Evolutionary conservation across 1,140 invertebrate genomes (phyloP), one percentile per base, ranked within the genome.

Genomic region (Pantala flavescens): DNA sequence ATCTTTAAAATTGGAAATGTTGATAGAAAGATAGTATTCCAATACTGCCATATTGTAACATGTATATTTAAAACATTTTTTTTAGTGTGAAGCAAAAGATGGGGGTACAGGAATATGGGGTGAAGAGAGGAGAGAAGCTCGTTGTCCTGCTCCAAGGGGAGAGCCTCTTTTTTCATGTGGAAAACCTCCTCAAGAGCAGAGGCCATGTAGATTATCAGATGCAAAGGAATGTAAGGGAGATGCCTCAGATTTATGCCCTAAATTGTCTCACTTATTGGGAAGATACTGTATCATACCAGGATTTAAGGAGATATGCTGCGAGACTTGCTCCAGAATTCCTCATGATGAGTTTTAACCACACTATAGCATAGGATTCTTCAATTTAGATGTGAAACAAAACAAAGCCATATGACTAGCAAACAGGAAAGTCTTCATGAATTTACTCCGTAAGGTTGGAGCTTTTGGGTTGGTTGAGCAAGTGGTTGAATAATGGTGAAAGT

Each of bases 291-390:
- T 81, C 0, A 79, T 88, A 70, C 83, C 84, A 2, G 84, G 81
- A 0, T 89, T 88, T 76, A 83, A 82, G 43, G 82, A 82, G 75
- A 81, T 84, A 14, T 89, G 88, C 77, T 89, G 88, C 75, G 83
- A 84, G 77, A 81, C 85, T 0, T 88, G 86, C 77, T 73, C 42
- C 14, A 63, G n/a, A 16, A 7, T 63, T 21, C 49, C 49, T 63
- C 49, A 9, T 36, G 28, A 36, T 36, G 28, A 36, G 28, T 36
- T 36, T 36, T 36, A 9, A 36, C 3, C 3, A 36, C 3, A 36
- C 28, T 36, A 36, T 36, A 36, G 9, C 28, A 2, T 5, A 9
- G 9, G 28, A 36, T 36, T 36, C 28, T 9, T 36, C 28, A 36
- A 2, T 9, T 36, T 36, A 5, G 2, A 36, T 2, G 28, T 2